Conservation (phyloP, 92 coral and sea anemone species). For the Scolanthus callimorphus region DNA sequence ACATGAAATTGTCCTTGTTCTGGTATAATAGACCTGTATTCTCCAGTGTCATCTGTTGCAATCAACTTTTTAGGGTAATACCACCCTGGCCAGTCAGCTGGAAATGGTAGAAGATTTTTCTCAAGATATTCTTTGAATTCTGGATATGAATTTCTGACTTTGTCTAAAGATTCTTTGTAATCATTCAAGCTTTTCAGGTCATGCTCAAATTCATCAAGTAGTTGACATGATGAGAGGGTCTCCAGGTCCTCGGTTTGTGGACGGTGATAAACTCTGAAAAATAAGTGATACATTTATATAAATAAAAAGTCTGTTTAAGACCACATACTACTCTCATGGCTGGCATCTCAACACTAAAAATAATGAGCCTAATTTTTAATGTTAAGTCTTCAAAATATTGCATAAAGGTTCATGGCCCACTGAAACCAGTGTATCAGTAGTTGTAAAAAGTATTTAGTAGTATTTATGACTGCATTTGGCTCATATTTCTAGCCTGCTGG, state of each 20-base stretch:
- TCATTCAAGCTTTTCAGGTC: constrained; percentile 25
- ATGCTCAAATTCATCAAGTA: constrained; percentile 50
- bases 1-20: neutral
- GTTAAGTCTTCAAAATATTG: neutral
- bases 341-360: too few species aligned
- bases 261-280: constrained; percentile 30
- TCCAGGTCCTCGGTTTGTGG: constrained; percentile 23
- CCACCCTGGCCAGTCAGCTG: constrained; percentile 52
- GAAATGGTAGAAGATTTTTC: constrained; percentile 34
- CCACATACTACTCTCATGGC: too few species aligned
- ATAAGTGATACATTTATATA: too few species aligned
- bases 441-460: neutral
- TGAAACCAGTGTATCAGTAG: neutral
- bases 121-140: constrained; percentile 12
- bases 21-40: neutral
- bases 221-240: constrained; percentile 28
- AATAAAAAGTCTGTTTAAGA: too few species aligned
- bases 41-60: neutral
- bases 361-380: too few species aligned
- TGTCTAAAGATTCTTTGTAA: constrained; percentile 23
- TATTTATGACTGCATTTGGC: neutral
- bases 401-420: too few species aligned
- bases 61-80: constrained; percentile 15
- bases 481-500: too few species aligned
- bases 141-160: constrained; percentile 13